These are phyloP conservation scores for Phalacrocorax pelagicus DNA, from an alignment of 2,113 vertebrate genomes.

Conservation along the genomic window DNA sequence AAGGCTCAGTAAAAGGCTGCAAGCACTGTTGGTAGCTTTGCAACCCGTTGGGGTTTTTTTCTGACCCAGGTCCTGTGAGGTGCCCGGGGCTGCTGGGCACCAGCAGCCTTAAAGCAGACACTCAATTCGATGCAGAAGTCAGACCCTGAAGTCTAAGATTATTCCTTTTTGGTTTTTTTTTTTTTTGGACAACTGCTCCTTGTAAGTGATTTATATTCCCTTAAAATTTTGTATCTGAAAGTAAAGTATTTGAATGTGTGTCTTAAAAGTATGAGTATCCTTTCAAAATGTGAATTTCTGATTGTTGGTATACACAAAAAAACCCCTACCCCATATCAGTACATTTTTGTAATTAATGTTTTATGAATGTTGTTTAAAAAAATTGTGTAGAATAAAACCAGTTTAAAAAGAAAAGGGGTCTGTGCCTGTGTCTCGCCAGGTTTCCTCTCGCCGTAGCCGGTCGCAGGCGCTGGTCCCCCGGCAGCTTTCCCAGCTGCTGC, in stretches of 20 bases:
- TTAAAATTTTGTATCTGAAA: slow-evolving; percentile 24
- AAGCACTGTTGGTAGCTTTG: background rate
- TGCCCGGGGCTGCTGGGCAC: background rate
- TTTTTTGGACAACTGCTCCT: background rate
- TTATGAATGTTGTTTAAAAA: slow-evolving; percentile 32
- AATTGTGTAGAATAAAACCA: slow-evolving; percentile 42
- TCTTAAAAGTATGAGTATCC: slow-evolving; percentile 3
- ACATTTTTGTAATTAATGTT: slow-evolving; percentile 60
- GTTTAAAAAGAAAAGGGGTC: background rate
- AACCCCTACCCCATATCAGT: background rate
- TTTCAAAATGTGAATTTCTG: slow-evolving; percentile 41
- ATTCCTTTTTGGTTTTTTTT: background rate
- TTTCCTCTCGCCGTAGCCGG: background rate
- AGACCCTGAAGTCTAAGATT: background rate
- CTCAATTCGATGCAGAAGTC: background rate
- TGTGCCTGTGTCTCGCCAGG: background rate
- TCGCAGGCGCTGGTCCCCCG: accelerated
- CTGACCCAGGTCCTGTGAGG: background rate
- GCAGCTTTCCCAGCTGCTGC: background rate
- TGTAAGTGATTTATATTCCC: background rate
- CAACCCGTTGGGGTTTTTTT: background rate
- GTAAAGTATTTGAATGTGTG: slow-evolving; percentile 39
- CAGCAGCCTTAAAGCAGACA: background rate
- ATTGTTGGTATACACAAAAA: background rate
- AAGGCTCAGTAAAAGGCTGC: background rate